Conservation (phyloP, 2,113 vertebrate genomes). For the Chionis minor region DNA sequence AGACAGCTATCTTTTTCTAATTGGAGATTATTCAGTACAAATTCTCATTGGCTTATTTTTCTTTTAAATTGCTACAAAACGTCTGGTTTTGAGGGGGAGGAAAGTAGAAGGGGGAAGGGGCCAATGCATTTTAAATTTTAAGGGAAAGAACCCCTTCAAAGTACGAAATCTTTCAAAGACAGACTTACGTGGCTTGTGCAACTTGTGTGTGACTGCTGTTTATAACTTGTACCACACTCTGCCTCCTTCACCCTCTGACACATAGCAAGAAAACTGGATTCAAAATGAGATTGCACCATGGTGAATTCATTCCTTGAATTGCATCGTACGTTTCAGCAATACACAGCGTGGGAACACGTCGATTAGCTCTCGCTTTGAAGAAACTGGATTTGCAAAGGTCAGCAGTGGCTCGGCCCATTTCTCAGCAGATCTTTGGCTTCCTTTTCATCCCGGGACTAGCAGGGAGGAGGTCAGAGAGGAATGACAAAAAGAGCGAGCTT, state of each 20-base stretch:
- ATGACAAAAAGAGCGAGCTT: slow-evolving; percentile 39
- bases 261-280: slow-evolving; percentile 44
- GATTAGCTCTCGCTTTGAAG: slow-evolving; percentile 49
- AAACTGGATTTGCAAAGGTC: slow-evolving; percentile 66
- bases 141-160: neutral
- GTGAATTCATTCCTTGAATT: slow-evolving; percentile 61
- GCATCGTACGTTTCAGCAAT: slow-evolving; percentile 39
- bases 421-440: slow-evolving; percentile 61
- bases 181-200: neutral
- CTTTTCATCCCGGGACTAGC: slow-evolving; percentile 39
- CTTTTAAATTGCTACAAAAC: neutral
- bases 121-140: neutral
- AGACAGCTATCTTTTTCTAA: no score
- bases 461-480: slow-evolving; percentile 52
- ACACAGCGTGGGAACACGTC: slow-evolving; percentile 48
- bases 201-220: neutral
- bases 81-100: neutral
- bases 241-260: slow-evolving; percentile 52
- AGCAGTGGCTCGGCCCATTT: slow-evolving; percentile 50
- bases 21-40: neutral
- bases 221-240: neutral
- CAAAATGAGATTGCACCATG: slow-evolving; percentile 55
- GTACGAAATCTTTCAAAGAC: neutral
- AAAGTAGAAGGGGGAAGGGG: accelerated
- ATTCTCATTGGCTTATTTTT: neutral